phyloP scores from a whole-genome alignment of 2,113 vertebrate genomes.

The Silurus asotus region DNA sequence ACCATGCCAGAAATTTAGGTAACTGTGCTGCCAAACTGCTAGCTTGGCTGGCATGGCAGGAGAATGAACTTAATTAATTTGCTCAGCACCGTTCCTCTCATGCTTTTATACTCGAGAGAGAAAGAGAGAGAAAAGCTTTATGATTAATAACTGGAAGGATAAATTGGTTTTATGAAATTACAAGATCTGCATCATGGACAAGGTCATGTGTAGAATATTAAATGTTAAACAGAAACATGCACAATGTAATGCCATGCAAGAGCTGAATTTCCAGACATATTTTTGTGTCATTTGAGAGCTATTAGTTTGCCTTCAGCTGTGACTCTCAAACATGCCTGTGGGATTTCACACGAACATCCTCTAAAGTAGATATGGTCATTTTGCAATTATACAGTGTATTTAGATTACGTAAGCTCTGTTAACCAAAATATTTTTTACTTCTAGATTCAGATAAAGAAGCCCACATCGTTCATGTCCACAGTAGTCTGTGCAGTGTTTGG shows the following conservation, averaged over 20 bases:
- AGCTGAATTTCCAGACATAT: not conserved
- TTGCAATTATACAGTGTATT: not conserved
- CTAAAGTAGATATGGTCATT: not conserved
- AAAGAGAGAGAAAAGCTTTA: not conserved
- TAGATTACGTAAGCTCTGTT: not conserved
- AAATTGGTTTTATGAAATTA: constrained; percentile 23
- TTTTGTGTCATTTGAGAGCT: constrained; percentile 1
- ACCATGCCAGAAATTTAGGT: constrained; percentile 12
- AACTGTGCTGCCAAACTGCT: constrained; percentile 14
- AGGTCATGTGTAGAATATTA: not conserved
- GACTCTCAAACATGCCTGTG: not conserved
- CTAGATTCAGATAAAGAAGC: not conserved
- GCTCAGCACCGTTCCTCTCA: constrained; percentile 1
- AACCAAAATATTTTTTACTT: not conserved
- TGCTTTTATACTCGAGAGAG: constrained; percentile 27
- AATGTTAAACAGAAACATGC: not conserved
- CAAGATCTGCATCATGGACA: not conserved
- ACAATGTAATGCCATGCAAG: not conserved
- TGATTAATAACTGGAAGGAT: constrained; percentile 15
- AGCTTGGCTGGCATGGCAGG: not conserved
- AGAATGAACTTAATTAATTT: constrained; percentile 29
- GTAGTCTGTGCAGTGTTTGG: not conserved
- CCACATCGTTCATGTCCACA: not conserved
- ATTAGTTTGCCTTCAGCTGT: not conserved
- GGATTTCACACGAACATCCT: not conserved